Evolutionary conservation across 2,797 vertebrate genomes (phyloP).

Genomic region (Denticeps clupeoides): DNA sequence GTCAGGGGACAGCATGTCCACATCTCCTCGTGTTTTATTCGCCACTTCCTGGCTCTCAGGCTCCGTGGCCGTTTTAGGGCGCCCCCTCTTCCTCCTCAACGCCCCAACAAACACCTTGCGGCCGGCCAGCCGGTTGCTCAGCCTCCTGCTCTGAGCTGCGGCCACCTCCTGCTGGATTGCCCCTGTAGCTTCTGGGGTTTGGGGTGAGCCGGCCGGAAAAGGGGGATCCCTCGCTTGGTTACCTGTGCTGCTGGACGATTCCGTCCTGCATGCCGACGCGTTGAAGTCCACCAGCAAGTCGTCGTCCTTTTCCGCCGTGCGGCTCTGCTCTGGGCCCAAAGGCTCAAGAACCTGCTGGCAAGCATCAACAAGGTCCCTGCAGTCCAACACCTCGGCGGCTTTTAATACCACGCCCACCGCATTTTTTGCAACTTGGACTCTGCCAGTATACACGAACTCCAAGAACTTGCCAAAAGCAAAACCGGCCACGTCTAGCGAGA

Average conservation of each 20-base stretch:
- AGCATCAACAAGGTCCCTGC: slow-evolving; percentile 69
- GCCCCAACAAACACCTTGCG: slow-evolving; percentile 66
- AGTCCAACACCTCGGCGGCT: slow-evolving; percentile 73
- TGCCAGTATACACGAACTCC: slow-evolving; percentile 86
- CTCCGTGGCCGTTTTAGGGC: no score
- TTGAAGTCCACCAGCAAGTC: slow-evolving; percentile 3
- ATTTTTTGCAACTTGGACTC: slow-evolving; percentile 66
- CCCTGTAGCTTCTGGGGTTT: neutral
- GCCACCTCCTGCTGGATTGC: slow-evolving; percentile 19
- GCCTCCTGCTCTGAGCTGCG: slow-evolving; percentile 43
- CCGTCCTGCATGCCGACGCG: neutral
- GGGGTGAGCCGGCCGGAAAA: no score
- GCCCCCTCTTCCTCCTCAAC: slow-evolving; percentile 63
- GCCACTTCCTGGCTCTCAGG: slow-evolving; percentile 38
- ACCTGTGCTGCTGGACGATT: slow-evolving; percentile 16
- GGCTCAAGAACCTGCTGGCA: slow-evolving; percentile 55
- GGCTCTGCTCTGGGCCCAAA: slow-evolving; percentile 11
- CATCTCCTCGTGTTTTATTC: no score
- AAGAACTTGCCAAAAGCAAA: slow-evolving; percentile 76
- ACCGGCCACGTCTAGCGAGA: slow-evolving; percentile 63
- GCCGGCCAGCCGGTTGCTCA: slow-evolving; percentile 59
- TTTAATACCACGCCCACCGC: slow-evolving; percentile 66
- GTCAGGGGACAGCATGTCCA: no score
- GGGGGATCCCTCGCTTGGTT: no score
- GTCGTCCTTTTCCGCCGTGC: neutral